Conservation (phyloP, 2,797 vertebrate species). For the Pampus argenteus region DNA sequence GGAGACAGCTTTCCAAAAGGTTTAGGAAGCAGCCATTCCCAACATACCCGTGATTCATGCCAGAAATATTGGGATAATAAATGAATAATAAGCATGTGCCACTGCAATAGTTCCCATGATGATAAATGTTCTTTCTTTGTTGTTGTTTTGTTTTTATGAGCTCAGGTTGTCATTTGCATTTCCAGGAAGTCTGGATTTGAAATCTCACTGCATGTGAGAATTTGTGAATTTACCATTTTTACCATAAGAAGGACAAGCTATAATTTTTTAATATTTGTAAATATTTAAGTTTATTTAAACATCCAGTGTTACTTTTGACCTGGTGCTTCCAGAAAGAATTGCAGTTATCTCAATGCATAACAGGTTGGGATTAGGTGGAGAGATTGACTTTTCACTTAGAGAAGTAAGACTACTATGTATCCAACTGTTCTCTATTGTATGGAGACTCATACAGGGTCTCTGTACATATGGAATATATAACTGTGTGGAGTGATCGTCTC, state of each 20-base stretch:
- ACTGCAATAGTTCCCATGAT: not conserved
- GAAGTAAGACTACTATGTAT: too few relatives aligned
- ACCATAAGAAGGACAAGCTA: not conserved
- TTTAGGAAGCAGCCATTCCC: slow-evolving; percentile 27
- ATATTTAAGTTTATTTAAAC: not conserved
- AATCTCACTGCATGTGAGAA: not conserved
- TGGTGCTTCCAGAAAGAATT: not conserved
- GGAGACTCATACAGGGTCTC: too few relatives aligned
- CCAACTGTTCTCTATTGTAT: too few relatives aligned
- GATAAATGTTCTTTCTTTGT: not conserved
- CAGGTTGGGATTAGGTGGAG: not conserved
- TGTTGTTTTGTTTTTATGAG: slow-evolving; percentile 2
- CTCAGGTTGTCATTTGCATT: slow-evolving; percentile 21
- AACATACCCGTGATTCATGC: slow-evolving; percentile 30
- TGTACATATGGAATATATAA: too few relatives aligned
- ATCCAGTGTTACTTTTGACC: slow-evolving; percentile 3
- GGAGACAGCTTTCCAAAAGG: slow-evolving; percentile 25
- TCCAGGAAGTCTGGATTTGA: slow-evolving; percentile 13
- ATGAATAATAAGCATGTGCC: slow-evolving; percentile 35
- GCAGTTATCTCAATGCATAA: slow-evolving; percentile 1
- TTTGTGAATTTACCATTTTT: not conserved
- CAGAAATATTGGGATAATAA: slow-evolving; percentile 27
- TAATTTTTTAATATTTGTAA: not conserved
- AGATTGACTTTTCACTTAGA: too few relatives aligned
- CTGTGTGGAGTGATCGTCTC: too few relatives aligned